These are phyloP conservation scores for Pogonocichla stellata DNA, from an alignment of 2,113 vertebrate genomes.

Conservation along the genomic window DNA sequence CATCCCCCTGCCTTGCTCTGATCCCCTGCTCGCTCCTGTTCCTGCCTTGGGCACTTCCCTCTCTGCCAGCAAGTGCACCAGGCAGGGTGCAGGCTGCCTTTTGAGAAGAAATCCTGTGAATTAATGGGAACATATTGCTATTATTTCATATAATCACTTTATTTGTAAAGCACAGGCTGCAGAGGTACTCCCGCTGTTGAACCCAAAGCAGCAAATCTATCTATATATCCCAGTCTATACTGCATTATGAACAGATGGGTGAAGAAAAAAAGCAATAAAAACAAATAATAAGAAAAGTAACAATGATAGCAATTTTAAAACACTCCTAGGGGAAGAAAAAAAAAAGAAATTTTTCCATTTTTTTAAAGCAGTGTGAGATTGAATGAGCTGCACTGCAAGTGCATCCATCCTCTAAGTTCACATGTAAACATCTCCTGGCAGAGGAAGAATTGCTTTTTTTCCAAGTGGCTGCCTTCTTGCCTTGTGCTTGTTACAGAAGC, in stretches of 20 bases:
- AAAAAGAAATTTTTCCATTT: not conserved
- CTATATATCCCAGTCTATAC: not conserved
- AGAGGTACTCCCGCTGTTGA: conserved; percentile 25
- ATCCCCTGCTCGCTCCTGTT: not conserved
- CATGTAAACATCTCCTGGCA: not conserved
- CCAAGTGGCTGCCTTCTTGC: not conserved
- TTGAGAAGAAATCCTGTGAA: not conserved
- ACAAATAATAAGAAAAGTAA: conserved; percentile 39
- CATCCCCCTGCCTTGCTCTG: not conserved
- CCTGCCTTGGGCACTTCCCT: not conserved
- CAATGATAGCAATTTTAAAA: conserved; percentile 26
- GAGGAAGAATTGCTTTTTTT: conserved; percentile 33
- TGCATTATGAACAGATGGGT: conserved; percentile 10
- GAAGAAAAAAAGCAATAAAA: conserved; percentile 39
- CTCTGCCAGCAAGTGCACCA: not conserved
- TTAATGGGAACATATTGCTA: conserved; percentile 23
- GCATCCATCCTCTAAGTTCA: conserved; percentile 15
- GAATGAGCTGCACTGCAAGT: not conserved
- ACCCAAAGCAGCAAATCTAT: conserved; percentile 30
- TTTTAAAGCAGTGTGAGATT: not conserved
- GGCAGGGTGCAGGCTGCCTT: not conserved
- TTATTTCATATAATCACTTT: conserved; percentile 11
- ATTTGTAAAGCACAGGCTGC: conserved; percentile 48
- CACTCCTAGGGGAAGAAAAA: not conserved
- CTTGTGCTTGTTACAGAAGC: not conserved